Percentiles rank a stretch among this genome's conserved stretches.
Evolutionary conservation across 1,140 invertebrate genomes (phyloP).

Genomic region (Diorhabda carinulata): DNA sequence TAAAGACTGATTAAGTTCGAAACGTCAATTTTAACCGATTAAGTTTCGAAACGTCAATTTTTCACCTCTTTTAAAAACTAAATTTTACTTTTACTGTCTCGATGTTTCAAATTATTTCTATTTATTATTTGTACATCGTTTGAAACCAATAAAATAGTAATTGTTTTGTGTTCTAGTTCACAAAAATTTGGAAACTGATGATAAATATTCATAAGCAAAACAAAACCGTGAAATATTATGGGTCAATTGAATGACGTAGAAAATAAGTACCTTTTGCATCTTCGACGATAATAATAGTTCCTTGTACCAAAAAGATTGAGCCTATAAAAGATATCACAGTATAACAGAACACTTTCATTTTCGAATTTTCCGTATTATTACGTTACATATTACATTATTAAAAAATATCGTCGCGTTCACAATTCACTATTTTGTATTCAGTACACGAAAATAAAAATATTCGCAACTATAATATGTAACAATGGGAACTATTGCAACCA

Average conservation of each 20-base stretch:
- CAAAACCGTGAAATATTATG: not conserved
- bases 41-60: too few relatives aligned
- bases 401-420: not conserved
- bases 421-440: not conserved
- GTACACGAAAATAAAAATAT: not conserved
- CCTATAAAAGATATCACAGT: slow-evolving; percentile 32
- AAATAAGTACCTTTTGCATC: slow-evolving; percentile 43
- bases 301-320: slow-evolving; percentile 19
- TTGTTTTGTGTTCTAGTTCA: too few relatives aligned
- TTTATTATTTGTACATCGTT: too few relatives aligned
- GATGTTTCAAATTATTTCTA: too few relatives aligned
- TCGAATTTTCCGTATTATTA: not conserved
- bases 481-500: slow-evolving; percentile 4
- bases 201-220: not conserved
- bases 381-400: not conserved
- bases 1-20: too few relatives aligned
- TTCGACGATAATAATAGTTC: slow-evolving; percentile 43
- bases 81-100: too few relatives aligned
- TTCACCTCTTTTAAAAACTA: too few relatives aligned
- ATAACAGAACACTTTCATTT: slow-evolving; percentile 21
- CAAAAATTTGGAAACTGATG: too few relatives aligned
- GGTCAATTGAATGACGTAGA: too few relatives aligned
- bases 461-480: not conserved
- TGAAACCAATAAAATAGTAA: too few relatives aligned
- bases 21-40: too few relatives aligned